Percentiles rank a stretch among this genome's conserved stretches.
Evolutionary conservation across 2,888 invertebrate species (phyloP).

Genomic region (Odontothrips loti): DNA sequence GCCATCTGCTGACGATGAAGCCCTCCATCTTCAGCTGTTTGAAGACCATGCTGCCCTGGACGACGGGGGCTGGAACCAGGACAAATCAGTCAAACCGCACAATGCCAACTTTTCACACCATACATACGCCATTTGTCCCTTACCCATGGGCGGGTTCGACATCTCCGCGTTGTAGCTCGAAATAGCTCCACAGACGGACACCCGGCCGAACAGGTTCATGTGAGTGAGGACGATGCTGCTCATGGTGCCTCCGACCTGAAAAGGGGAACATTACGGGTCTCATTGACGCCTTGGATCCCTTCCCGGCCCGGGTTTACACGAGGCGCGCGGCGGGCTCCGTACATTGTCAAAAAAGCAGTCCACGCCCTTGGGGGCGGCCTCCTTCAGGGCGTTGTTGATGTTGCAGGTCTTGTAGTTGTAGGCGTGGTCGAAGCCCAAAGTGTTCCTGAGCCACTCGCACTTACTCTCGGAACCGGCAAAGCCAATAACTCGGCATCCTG

Average conservation of each 20-base stretch:
- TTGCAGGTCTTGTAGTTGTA: slow-evolving; percentile 67
- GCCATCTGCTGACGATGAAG: slow-evolving; percentile 55
- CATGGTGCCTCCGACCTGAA: slow-evolving; percentile 63
- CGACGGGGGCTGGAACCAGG: slow-evolving; percentile 45
- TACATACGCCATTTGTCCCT: not conserved
- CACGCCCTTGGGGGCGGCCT: slow-evolving; percentile 61
- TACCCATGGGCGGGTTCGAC: slow-evolving; percentile 50
- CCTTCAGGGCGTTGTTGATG: slow-evolving; percentile 52
- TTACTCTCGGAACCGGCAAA: slow-evolving; percentile 68
- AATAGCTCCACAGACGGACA: slow-evolving; percentile 63
- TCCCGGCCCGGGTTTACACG: not conserved
- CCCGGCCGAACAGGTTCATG: slow-evolving; percentile 59
- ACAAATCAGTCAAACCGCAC: not conserved
- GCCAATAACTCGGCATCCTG: slow-evolving; percentile 64
- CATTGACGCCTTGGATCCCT: not conserved
- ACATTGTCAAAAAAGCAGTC: slow-evolving; percentile 76
- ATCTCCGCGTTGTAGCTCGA: slow-evolving; percentile 57
- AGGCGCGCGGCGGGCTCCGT: not conserved
- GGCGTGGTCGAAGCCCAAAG: slow-evolving; percentile 62
- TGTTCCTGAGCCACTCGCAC: slow-evolving; percentile 61
- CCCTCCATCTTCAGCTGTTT: slow-evolving; percentile 62
- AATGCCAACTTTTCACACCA: not conserved
- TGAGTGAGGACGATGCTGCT: slow-evolving; percentile 56
- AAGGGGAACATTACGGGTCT: not conserved
- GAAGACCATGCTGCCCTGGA: slow-evolving; percentile 55